Percentiles rank a stretch among this genome's conserved stretches.
Evolutionary conservation across 2,797 vertebrate genomes (phyloP).

Genomic region (Halcyon chelicuti): DNA sequence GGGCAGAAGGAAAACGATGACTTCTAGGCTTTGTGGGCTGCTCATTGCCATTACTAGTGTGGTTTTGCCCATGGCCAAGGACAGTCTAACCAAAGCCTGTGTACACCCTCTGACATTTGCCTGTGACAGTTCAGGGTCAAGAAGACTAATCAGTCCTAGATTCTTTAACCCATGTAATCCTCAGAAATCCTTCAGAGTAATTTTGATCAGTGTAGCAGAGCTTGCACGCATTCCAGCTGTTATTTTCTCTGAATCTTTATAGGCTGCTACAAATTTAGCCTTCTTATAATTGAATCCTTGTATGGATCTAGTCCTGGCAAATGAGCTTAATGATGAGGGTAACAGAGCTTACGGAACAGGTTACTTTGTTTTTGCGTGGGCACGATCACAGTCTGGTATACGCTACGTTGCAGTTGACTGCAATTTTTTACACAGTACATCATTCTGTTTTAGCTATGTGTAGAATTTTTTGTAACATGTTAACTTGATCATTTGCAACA

Average conservation of each 20-base stretch:
- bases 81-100: not conserved
- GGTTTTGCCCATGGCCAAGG: not conserved
- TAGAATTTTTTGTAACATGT: not conserved
- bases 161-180: not conserved
- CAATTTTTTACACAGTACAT: not conserved
- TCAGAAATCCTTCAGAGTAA: conserved; percentile 7
- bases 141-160: not conserved
- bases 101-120: not conserved
- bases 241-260: not conserved
- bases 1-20: not conserved
- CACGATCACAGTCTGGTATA: not conserved
- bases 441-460: not conserved
- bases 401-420: not conserved
- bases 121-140: not conserved
- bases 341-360: not conserved
- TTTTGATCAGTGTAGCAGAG: not conserved
- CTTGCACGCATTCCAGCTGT: not conserved
- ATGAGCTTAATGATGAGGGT: not conserved
- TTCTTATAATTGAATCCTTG: not conserved
- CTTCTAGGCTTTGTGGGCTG: not conserved
- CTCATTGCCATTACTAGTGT: not conserved
- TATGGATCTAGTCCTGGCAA: not conserved
- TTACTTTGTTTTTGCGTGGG: not conserved
- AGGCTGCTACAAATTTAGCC: not conserved
- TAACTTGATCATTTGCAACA: not conserved